Evolutionary conservation across 2,797 vertebrate genomes (phyloP), one percentile per base, ranked within the genome.

Genomic region (Helicolenus hilgendorfi): DNA sequence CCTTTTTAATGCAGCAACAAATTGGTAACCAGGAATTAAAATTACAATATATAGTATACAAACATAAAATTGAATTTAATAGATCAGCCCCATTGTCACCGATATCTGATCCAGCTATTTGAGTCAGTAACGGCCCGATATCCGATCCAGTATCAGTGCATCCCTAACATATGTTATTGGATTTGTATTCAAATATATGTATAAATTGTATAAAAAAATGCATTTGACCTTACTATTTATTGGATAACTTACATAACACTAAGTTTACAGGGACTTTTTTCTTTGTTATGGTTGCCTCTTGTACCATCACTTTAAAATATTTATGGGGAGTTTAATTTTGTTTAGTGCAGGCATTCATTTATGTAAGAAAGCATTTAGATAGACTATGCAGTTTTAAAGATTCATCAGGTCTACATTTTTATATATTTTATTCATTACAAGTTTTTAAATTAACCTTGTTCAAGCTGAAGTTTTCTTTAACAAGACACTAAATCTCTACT

Each of bases 401-500:
- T 64, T 68, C 79, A 72, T 62, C 53, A 41, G 27, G 56, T 69
- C 18, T 7, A 4, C 45, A 24, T 9, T 9, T 64, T 53, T 31
- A 27, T 31, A 27, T 63, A 71, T 24, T 24, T 1, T 9, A 31
- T 72, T 68, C 22, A 71, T 60, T 26, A 6, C 29, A 41, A n/a
- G 45, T 33, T 15, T 63, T 26, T 26, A 63, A 14, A 58, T 55
- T 26, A 45, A 27, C 11, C 22, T 53, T 55, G 64, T 36, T 56
- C 10, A 45, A 49, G 53, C 36, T 64, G 15, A 31, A 24, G 11
- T 27, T 38, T 36, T 56, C 18, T 72, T 38, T 49, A 67, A 62
- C 35, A 77, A 22, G 72, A 78, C 33, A 65, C 33, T 85, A 67
- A 24, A 45, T 72, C 31, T 89, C 53, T 22, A 13, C 49, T 53